Percentiles rank a stretch among this genome's conserved stretches.
Evolutionary conservation across 2,113 vertebrate species (phyloP).

Genomic region (Haemorhous mexicanus): DNA sequence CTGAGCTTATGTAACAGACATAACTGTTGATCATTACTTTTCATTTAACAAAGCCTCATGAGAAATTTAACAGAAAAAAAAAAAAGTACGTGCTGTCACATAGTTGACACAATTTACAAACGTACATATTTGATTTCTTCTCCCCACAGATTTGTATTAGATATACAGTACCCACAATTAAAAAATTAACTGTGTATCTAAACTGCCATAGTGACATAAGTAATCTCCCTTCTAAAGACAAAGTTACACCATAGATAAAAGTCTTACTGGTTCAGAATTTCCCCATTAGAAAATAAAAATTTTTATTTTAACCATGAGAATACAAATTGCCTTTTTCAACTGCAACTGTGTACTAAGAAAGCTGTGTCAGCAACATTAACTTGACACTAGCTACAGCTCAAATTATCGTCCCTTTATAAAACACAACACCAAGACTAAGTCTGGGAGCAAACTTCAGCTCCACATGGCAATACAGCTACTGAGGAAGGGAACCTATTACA

Average conservation of each 20-base stretch:
- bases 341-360: background rate
- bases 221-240: background rate
- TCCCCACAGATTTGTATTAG: background rate
- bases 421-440: background rate
- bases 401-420: background rate
- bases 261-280: background rate
- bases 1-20: background rate
- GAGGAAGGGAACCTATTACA: background rate
- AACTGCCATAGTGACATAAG: accelerated
- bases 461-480: background rate
- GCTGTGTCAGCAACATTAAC: background rate
- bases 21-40: background rate
- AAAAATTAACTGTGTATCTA: background rate
- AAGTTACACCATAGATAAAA: background rate
- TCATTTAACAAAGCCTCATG: background rate
- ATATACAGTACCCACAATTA: background rate
- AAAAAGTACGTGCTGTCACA: accelerated
- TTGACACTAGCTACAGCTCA: background rate
- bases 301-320: background rate
- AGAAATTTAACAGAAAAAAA: background rate
- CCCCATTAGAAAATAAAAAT: background rate
- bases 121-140: background rate
- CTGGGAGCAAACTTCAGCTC: background rate
- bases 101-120: background rate
- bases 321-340: background rate